These are phyloP conservation scores for Trinectes maculatus DNA, from an alignment of 2,113 vertebrate species.

Conservation along the genomic window DNA sequence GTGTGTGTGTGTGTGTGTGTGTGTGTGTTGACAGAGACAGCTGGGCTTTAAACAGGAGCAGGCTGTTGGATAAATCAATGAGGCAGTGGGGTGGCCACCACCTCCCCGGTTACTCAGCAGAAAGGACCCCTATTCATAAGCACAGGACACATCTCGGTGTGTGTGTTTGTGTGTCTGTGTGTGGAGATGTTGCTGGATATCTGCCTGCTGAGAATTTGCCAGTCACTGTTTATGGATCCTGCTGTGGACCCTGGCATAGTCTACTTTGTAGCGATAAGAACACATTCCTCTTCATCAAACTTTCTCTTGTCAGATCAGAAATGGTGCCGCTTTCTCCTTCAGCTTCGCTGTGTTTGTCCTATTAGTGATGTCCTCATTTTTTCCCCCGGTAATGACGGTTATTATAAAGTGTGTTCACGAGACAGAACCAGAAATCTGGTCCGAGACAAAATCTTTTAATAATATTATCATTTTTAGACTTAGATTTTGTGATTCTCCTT, in stretches of 20 bases:
- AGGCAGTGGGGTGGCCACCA: constrained; percentile 67
- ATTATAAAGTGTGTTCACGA: not conserved
- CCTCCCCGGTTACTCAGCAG: constrained; percentile 67
- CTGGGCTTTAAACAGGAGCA: constrained; percentile 71
- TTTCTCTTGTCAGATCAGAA: constrained; percentile 34
- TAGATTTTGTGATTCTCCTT: not conserved
- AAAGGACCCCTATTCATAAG: constrained; percentile 59
- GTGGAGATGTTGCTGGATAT: constrained; percentile 19
- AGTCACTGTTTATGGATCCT: constrained; percentile 50
- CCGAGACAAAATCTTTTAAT: not conserved
- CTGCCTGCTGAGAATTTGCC: constrained; percentile 55
- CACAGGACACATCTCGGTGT: constrained; percentile 55
- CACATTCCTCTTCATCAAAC: constrained; percentile 36
- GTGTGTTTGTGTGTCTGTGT: constrained; percentile 22
- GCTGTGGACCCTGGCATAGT: constrained; percentile 36
- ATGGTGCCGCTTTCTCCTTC: not conserved
- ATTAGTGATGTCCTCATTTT: not conserved
- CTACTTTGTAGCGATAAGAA: constrained; percentile 42
- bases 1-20: constrained; percentile 32
- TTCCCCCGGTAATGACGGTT: not conserved
- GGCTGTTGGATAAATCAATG: constrained; percentile 74
- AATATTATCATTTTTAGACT: not conserved
- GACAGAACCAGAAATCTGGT: not conserved
- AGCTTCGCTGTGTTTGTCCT: not conserved
- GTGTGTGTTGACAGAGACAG: constrained; percentile 67